Evolutionary conservation across 2,888 invertebrate species (phyloP), one percentile per base, ranked within the genome.

Genomic region (Pandemis heparana): DNA sequence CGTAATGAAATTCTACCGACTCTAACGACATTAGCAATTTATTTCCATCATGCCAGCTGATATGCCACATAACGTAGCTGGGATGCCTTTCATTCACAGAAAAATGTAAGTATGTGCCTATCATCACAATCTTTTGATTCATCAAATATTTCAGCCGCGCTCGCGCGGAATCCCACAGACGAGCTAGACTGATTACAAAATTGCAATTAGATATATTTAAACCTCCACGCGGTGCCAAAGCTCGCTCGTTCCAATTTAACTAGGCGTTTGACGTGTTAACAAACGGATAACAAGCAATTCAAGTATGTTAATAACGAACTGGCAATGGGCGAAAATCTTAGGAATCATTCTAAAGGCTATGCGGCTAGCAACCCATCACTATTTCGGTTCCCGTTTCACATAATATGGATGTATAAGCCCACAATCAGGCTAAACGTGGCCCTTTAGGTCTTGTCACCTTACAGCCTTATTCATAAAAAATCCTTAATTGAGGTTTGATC

Each of bases 141-240:
- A 38, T 60, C 14, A 38, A 38, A 60, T 38, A 38, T 32, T 12
- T 32, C 59, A 56, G 23, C n/a, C 4, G 38, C 7, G 14, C 67
- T 23, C 59, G 59, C 43, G 1, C 9, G 67, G 67, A 67, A 67
- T 67, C 18, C 67, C 8, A 32, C 16, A 23, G 59, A n/a, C 9
- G n/a, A 1, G 14, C 23, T 67, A n/a, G 56, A 43, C 41, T n/a
- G 14, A 38, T 59, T 32, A 12, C n/a, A 8, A 38, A 60, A 38
- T 10, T 60, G 60, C n/a, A 60, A 60, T 60, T 38, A 38, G 38
- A 38, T 56, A 60, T 60, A 38, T 60, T n/a, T 59, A 59, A 59
- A 59, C 60, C n/a, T 7, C 60, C 0, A 14, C 2, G 9, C n/a
- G 43, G 41, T 59, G 67, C 56, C 67, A 67, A 67, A 43, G 23